phyloP scores from a whole-genome alignment of 2,888 invertebrate species.

The Trachelus troglodyta region DNA sequence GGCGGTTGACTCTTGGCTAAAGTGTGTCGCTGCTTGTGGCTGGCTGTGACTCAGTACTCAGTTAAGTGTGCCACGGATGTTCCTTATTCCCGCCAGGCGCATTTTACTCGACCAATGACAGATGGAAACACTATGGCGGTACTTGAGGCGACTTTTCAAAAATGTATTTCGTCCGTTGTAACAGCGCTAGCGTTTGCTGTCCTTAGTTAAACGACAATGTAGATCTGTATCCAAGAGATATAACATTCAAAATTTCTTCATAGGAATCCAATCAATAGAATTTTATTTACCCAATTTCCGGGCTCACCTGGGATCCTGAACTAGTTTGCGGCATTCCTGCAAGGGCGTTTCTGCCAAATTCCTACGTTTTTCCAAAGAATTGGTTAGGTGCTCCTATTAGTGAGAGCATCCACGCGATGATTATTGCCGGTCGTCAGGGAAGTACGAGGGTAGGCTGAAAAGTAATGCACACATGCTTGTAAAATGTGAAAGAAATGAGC shows the following conservation, averaged over 20 bases:
- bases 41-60: constrained; percentile 18
- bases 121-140: not conserved
- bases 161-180: not conserved
- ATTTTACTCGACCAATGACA: not conserved
- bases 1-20: constrained; percentile 12
- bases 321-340: not conserved
- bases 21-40: constrained; percentile 17
- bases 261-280: not conserved
- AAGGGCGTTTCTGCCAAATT: not conserved
- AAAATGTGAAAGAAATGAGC: no score
- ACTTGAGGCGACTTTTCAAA: not conserved
- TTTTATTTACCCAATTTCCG: not conserved
- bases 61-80: constrained; percentile 21
- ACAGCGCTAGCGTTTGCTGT: not conserved
- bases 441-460: not conserved
- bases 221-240: not conserved
- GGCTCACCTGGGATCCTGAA: not conserved
- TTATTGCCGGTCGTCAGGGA: not conserved
- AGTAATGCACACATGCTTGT: no score
- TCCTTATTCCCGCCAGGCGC: constrained; percentile 11
- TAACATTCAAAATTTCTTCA: not conserved
- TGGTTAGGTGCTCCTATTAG: not conserved
- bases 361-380: not conserved
- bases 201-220: not conserved
- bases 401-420: not conserved